Evolutionary conservation across 2,888 invertebrate genomes (phyloP).

Genomic region (Mythimna pallens): DNA sequence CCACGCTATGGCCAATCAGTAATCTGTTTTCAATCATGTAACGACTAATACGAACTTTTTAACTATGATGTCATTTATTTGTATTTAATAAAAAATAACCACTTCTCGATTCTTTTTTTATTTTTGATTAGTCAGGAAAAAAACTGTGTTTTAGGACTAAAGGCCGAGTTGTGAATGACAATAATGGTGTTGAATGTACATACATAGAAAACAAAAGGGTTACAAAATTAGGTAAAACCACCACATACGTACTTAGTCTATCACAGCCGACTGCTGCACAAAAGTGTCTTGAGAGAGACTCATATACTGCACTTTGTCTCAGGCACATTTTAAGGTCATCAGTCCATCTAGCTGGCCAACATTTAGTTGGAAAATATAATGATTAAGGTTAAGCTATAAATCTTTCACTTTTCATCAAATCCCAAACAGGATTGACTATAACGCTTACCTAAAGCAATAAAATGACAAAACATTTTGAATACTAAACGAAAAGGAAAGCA

Average conservation of each 20-base stretch:
- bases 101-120: background rate
- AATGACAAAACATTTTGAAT: constrained; percentile 67
- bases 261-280: background rate
- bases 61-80: constrained; percentile 13
- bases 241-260: background rate
- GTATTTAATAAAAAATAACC: background rate
- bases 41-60: constrained; percentile 23
- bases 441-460: constrained; percentile 44
- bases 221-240: background rate
- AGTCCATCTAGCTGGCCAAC: background rate
- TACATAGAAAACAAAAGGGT: background rate
- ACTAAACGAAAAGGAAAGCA: constrained; percentile 77
- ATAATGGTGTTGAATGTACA: background rate
- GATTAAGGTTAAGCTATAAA: background rate
- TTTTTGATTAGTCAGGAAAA: background rate
- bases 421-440: constrained; percentile 32
- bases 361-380: background rate
- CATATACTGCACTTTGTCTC: background rate
- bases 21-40: constrained; percentile 43
- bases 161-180: background rate
- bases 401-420: constrained; percentile 30
- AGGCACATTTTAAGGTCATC: background rate
- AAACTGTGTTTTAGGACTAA: background rate
- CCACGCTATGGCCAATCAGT: constrained; percentile 45
- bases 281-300: background rate